Evolutionary conservation across 2,888 invertebrate genomes (phyloP), one percentile per base, ranked within the genome.

Genomic region (Acholoe squamosa): DNA sequence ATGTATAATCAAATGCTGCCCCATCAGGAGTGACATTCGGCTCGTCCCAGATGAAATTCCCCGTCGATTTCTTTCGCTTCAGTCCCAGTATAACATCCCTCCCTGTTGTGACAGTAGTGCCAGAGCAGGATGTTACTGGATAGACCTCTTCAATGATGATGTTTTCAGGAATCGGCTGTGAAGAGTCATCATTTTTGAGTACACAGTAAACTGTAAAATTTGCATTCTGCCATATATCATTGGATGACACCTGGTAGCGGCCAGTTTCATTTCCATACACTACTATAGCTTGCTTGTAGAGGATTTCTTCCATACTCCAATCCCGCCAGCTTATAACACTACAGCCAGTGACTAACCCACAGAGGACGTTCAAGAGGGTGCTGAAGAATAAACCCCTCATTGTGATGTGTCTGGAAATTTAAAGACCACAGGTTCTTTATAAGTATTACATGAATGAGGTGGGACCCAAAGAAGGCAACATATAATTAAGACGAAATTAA

Each of bases 11-110:
- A 71, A 71, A 71, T 28, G 71, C 71, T 28, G 71, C 71, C 3
- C 71, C 71, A 71, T 71, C 71, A 28, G 71, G 71, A 3, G 71
- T 71, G 28, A 71, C 71, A 28, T 71, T 71, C 14, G 71, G 71
- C 31, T 71, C 71, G 28, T 71, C 71, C 71, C 71, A 71, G 0
- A 28, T 28, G 14, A 28, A 28, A 14, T 71, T 71, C 14, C 71
- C 71, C 3, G 61, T 61, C 1, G 61, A n/a, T 61, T 43, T 10
- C 43, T 71, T 71, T 28, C 71, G 14, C 71, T 28, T 71, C 71
- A 71, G 31, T 5, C 71, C 71, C 25, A 71, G 71, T 28, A 71
- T 14, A 1, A 71, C 71, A 71, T 71, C 71, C 3, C 5, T 28
- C 5, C 25, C 25, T 25, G 25, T n/a, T 28, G 28, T 71, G 14